These are phyloP conservation scores for Catocala sponsa DNA, from an alignment of 2,888 invertebrate genomes.

Conservation along the genomic window DNA sequence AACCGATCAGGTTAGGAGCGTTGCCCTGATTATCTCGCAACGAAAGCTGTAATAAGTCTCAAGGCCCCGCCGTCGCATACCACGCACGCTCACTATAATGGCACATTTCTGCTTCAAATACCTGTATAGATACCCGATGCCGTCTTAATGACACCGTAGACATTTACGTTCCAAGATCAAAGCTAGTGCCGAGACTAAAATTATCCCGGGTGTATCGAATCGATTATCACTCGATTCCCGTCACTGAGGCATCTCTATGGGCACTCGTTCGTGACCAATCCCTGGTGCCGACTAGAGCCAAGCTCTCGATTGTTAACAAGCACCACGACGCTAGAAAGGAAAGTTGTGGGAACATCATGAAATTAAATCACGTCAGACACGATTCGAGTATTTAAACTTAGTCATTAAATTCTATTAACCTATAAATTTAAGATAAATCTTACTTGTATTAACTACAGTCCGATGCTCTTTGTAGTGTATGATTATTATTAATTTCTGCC, in stretches of 20 bases:
- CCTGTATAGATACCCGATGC: constrained; percentile 29
- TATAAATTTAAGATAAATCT: constrained; percentile 13
- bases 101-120: constrained; percentile 40
- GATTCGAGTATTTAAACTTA: constrained; percentile 39
- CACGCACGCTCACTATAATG: constrained; percentile 37
- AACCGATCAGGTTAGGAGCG: constrained; percentile 41
- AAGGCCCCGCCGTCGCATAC: constrained; percentile 37
- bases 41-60: constrained; percentile 48
- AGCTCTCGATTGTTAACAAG: constrained; percentile 49
- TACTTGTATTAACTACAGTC: neutral
- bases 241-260: constrained; percentile 54
- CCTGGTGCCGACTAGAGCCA: constrained; percentile 38
- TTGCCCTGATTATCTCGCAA: constrained; percentile 47
- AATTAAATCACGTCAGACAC: constrained; percentile 56
- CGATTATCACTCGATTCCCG: constrained; percentile 67
- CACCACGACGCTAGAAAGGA: constrained; percentile 46
- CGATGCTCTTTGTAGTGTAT: neutral
- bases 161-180: constrained; percentile 49
- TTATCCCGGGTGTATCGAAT: constrained; percentile 68
- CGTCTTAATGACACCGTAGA: constrained; percentile 41
- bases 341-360: constrained; percentile 65
- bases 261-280: constrained; percentile 64
- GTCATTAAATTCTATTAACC: constrained; percentile 37
- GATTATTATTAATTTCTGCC: constrained; percentile 2
- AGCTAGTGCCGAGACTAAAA: constrained; percentile 47